These are phyloP conservation scores for Gambusia affinis DNA, from an alignment of 2,113 vertebrate genomes.

Conservation along the genomic window DNA sequence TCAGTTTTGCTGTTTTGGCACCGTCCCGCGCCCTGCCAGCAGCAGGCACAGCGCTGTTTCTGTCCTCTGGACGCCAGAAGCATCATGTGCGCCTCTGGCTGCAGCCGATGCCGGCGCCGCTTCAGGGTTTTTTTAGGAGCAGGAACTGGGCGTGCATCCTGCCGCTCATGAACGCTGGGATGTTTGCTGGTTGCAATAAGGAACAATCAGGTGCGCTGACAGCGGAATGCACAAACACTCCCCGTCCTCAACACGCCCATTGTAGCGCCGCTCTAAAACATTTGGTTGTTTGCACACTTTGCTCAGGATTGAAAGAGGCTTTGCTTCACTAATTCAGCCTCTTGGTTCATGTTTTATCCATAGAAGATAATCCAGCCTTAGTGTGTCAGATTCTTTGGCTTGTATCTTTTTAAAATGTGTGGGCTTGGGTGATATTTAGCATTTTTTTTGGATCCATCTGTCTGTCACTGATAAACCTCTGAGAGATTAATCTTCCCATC, in stretches of 20 bases:
- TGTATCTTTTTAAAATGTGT: not conserved
- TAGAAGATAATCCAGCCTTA: not conserved
- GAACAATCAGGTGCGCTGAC: constrained; percentile 58
- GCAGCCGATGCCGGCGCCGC: not conserved
- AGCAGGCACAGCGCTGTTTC: not conserved
- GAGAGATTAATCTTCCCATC: constrained; percentile 23
- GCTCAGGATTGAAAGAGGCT: constrained; percentile 15
- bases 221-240: constrained; percentile 69
- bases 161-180: not conserved
- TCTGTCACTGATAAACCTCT: constrained; percentile 3
- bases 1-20: not conserved
- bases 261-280: constrained; percentile 62
- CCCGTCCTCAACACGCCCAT: constrained; percentile 56
- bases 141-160: not conserved
- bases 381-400: not conserved
- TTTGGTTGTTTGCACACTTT: constrained; percentile 54
- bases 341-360: constrained; percentile 4
- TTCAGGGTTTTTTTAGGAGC: no score
- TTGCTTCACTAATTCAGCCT: constrained; percentile 15
- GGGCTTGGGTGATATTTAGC: not conserved
- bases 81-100: not conserved
- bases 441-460: constrained; percentile 1
- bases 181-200: not conserved
- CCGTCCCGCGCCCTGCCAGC: not conserved
- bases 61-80: not conserved